A percentile compares a stretch with the other conserved stretches of the same genome.
Evolutionary conservation across 2,888 invertebrate genomes (phyloP).

Genomic region (Flexamia atlantica): DNA sequence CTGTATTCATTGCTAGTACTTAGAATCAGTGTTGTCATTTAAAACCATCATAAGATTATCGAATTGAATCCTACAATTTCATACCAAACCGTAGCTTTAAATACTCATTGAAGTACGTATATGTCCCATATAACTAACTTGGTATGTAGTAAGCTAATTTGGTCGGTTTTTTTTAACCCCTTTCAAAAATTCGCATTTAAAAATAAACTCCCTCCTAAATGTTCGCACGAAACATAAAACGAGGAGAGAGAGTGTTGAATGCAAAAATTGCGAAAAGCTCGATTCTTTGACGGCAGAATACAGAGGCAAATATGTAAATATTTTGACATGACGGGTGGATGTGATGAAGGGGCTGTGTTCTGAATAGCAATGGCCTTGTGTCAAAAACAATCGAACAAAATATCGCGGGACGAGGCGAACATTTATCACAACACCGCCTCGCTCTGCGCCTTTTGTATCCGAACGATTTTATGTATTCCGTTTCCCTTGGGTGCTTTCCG

Average conservation of each 20-base stretch:
- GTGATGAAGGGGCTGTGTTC: constrained; percentile 15
- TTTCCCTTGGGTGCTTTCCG: background rate
- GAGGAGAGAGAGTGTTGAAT: constrained; percentile 20
- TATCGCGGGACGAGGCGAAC: constrained; percentile 29
- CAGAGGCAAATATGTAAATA: constrained; percentile 58
- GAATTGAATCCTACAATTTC: too few species aligned
- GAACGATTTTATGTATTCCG: background rate
- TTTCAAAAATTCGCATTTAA: too few species aligned
- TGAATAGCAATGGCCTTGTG: constrained; percentile 44
- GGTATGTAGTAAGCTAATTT: too few species aligned
- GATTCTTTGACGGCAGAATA: constrained; percentile 48
- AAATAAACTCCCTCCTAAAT: background rate
- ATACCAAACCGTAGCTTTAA: too few species aligned
- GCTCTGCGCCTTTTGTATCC: constrained; percentile 24
- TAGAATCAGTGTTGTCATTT: too few species aligned
- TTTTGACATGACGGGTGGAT: constrained; percentile 52
- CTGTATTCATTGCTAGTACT: too few species aligned
- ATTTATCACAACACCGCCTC: constrained; percentile 28
- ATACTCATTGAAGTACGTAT: too few species aligned
- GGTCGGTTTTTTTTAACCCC: too few species aligned
- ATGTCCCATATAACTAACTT: too few species aligned
- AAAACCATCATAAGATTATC: too few species aligned
- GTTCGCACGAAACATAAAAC: background rate
- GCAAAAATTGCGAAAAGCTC: constrained; percentile 30
- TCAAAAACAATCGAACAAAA: constrained; percentile 57